A percentile compares a stretch with the other conserved stretches of the same genome.
Evolutionary conservation across 2,113 vertebrate species (phyloP).

Genomic region (Thunnus maccoyii): DNA sequence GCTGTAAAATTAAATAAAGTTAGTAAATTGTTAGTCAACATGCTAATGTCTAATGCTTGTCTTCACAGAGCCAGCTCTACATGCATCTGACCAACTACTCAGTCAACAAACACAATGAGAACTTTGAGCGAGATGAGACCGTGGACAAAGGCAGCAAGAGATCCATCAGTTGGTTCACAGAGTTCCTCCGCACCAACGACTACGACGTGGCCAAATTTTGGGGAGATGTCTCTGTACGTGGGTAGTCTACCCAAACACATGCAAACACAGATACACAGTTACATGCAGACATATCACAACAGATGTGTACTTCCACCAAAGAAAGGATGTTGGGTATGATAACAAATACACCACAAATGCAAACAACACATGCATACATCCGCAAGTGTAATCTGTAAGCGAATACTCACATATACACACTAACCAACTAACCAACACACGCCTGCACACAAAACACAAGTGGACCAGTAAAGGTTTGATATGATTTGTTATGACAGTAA

Average conservation of each 20-base stretch:
- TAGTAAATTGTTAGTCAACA: neutral
- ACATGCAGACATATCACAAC: neutral
- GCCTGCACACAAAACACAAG: slow-evolving; percentile 30
- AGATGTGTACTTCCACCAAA: slow-evolving; percentile 26
- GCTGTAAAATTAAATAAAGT: neutral
- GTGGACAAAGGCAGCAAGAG: slow-evolving; percentile 98
- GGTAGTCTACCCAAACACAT: slow-evolving; percentile 21
- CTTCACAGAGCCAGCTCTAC: slow-evolving; percentile 92
- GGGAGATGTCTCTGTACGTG: slow-evolving; percentile 97
- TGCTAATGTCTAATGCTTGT: slow-evolving; percentile 4
- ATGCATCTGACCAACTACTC: slow-evolving; percentile 99
- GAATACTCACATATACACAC: slow-evolving; percentile 30
- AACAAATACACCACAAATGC: slow-evolving; percentile 45
- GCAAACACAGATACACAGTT: slow-evolving; percentile 28
- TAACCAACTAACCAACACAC: slow-evolving; percentile 19
- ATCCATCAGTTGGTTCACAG: slow-evolving; percentile 98
- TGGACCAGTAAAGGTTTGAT: slow-evolving; percentile 54
- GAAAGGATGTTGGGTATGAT: slow-evolving; percentile 1
- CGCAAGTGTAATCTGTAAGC: slow-evolving; percentile 12
- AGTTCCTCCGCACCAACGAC: slow-evolving; percentile 94
- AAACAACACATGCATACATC: slow-evolving; percentile 38
- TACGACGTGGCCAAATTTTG: slow-evolving; percentile 97
- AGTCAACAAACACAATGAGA: slow-evolving; percentile 99
- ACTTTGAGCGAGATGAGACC: slow-evolving; percentile 95
- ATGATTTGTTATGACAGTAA: slow-evolving; percentile 73